Evolutionary conservation across 2,113 vertebrate species (phyloP).

Genomic region (Phocoena sinus): DNA sequence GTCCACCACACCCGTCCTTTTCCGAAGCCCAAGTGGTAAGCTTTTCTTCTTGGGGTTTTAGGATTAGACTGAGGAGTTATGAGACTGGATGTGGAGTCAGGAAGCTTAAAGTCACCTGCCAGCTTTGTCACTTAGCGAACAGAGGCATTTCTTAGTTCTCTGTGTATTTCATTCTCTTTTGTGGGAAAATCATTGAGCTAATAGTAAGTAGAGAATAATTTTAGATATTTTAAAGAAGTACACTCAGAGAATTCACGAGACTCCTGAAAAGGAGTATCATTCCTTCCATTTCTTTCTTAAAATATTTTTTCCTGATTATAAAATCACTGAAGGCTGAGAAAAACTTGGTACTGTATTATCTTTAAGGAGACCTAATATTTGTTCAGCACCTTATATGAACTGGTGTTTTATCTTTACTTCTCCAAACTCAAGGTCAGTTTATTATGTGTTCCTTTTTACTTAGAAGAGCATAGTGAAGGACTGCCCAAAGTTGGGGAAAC

Average conservation of each 20-base stretch:
- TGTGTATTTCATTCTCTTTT: constrained; percentile 5
- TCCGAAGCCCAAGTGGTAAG: constrained; percentile 68
- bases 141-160: background rate
- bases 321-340: constrained; percentile 1
- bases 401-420: background rate
- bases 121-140: background rate
- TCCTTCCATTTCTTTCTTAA: background rate
- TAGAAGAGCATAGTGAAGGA: constrained; percentile 24
- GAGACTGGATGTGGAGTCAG: background rate
- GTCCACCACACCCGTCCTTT: constrained; percentile 42
- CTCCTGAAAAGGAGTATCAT: constrained; percentile 1
- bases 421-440: background rate
- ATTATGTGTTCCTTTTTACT: background rate
- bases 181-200: constrained; percentile 9
- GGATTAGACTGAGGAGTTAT: background rate
- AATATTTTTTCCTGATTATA: background rate
- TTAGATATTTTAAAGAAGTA: constrained; percentile 27
- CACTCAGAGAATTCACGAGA: background rate
- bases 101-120: background rate
- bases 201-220: background rate
- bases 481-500: constrained; percentile 3
- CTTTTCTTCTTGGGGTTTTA: constrained; percentile 21
- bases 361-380: background rate
- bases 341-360: background rate
- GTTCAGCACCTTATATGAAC: background rate